phyloP scores from a whole-genome alignment of 2,113 vertebrate species.

The Scomber scombrus region DNA sequence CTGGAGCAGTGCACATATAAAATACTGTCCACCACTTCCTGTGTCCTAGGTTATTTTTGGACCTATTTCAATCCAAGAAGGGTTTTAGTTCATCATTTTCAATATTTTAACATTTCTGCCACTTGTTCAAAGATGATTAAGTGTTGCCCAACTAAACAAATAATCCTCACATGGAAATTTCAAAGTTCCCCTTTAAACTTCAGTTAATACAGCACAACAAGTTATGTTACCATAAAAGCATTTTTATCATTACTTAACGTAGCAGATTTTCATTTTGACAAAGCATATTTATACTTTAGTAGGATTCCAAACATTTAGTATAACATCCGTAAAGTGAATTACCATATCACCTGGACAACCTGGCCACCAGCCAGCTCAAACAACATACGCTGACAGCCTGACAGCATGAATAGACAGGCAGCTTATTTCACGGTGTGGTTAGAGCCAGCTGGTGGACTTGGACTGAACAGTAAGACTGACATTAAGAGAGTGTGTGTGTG shows the following conservation, averaged over 20 bases:
- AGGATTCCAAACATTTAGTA: not conserved
- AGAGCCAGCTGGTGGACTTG: constrained; percentile 35
- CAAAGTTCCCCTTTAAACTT: no score
- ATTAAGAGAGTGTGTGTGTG: no score
- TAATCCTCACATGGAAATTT: no score
- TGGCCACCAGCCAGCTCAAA: not conserved
- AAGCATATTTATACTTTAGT: no score
- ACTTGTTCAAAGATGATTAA: not conserved
- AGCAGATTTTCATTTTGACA: no score
- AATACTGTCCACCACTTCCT: not conserved
- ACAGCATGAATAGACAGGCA: constrained; percentile 53
- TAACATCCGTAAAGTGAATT: not conserved
- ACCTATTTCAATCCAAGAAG: not conserved
- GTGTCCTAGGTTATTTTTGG: not conserved
- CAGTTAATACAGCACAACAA: no score
- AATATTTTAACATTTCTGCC: not conserved
- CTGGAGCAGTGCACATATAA: not conserved
- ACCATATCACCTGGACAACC: constrained; percentile 17
- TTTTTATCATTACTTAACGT: no score
- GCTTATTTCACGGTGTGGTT: constrained; percentile 50
- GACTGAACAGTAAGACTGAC: not conserved
- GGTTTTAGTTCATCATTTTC: no score
- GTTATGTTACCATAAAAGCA: no score
- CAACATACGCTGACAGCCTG: not conserved
- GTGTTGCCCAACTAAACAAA: not conserved